A percentile compares a stretch with the other conserved stretches of the same genome.
phyloP scores from a whole-genome alignment of 2,113 vertebrate species.

The Proterorhinus semilunaris region DNA sequence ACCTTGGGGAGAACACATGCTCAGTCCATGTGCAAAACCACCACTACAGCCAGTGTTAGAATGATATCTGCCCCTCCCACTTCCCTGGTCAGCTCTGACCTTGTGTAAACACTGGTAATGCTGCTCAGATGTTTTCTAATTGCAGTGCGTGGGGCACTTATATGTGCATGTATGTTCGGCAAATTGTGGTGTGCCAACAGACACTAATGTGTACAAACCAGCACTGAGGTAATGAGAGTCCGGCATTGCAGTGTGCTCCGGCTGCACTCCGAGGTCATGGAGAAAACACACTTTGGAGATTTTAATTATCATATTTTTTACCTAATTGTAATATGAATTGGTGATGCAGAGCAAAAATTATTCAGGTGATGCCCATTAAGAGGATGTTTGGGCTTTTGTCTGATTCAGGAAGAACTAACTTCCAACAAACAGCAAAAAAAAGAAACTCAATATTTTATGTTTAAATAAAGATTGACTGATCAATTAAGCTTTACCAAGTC shows the following conservation, averaged over 20 bases:
- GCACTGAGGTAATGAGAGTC: constrained; percentile 31
- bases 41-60: constrained; percentile 67
- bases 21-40: constrained; percentile 39
- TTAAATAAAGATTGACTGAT: too few relatives aligned
- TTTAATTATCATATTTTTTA: constrained; percentile 17
- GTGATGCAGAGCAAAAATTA: background rate
- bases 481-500: too few relatives aligned
- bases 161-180: constrained; percentile 32
- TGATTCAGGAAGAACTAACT: too few relatives aligned
- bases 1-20: constrained; percentile 65
- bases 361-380: background rate
- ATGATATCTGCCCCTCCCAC: constrained; percentile 65
- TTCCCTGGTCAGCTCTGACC: constrained; percentile 60
- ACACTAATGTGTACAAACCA: constrained; percentile 54
- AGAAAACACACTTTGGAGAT: background rate
- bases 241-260: constrained; percentile 12
- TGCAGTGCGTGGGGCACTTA: constrained; percentile 43
- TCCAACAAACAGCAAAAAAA: too few relatives aligned
- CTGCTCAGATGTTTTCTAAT: constrained; percentile 73
- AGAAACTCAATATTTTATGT: too few relatives aligned
- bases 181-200: constrained; percentile 38
- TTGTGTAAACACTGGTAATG: constrained; percentile 78
- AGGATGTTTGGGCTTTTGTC: background rate
- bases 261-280: background rate
- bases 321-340: constrained; percentile 1